Evolutionary conservation across 2,797 vertebrate species (phyloP).

Genomic region (Bovichtus diacanthus): DNA sequence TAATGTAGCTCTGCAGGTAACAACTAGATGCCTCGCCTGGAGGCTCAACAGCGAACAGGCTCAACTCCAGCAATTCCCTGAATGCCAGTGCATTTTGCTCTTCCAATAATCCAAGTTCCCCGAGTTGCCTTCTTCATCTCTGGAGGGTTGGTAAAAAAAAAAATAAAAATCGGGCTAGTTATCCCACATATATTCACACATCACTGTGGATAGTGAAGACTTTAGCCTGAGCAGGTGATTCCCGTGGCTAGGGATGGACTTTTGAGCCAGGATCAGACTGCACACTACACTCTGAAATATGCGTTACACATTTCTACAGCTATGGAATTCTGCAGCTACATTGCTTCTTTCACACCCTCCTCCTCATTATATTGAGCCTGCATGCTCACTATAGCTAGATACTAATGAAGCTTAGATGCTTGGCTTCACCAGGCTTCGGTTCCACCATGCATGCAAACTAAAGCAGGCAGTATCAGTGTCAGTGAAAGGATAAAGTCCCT

Average conservation of each 20-base stretch:
- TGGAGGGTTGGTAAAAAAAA: background rate
- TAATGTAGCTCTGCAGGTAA: background rate
- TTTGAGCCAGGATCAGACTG: background rate
- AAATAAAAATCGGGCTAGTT: background rate
- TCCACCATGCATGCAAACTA: conserved; percentile 21
- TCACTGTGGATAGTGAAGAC: background rate
- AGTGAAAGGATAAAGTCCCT: conserved; percentile 37
- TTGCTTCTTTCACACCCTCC: conserved; percentile 3
- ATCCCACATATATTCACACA: background rate
- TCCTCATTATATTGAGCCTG: conserved; percentile 19
- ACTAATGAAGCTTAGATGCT: conserved; percentile 47
- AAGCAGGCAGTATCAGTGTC: conserved; percentile 34
- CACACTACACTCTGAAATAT: background rate
- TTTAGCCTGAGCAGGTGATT: background rate
- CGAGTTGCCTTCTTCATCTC: background rate
- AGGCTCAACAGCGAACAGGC: background rate
- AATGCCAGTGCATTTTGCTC: conserved; percentile 17
- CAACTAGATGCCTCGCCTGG: background rate
- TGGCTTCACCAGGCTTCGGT: conserved; percentile 20
- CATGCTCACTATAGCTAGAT: conserved; percentile 5
- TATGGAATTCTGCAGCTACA: conserved; percentile 15
- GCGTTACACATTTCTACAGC: background rate
- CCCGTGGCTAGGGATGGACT: background rate
- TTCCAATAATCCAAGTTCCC: conserved; percentile 18
- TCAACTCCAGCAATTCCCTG: conserved; percentile 1